phyloP scores from a whole-genome alignment of 2,888 invertebrate species.

The Drosophila histrio region DNA sequence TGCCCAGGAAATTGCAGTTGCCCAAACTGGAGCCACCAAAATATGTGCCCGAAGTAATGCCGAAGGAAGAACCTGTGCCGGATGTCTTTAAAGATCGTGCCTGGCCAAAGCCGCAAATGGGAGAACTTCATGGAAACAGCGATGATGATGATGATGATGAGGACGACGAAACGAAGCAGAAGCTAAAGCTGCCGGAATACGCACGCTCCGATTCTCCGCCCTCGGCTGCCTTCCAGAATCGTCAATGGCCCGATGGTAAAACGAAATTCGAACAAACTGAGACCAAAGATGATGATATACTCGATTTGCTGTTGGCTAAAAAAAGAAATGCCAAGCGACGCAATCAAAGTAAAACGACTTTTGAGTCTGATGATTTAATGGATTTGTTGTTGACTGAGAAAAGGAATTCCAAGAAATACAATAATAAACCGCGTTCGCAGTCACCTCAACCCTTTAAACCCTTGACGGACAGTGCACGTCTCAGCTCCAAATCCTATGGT shows the following conservation, averaged over 20 bases:
- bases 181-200: constrained; percentile 58
- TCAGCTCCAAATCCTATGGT: constrained; percentile 69
- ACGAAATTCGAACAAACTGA: constrained; percentile 61
- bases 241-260: constrained; percentile 80
- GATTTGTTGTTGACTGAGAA: constrained; percentile 30
- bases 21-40: constrained; percentile 65
- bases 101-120: constrained; percentile 71
- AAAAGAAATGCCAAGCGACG: constrained; percentile 23
- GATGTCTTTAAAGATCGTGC: constrained; percentile 76
- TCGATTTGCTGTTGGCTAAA: constrained; percentile 37
- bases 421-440: constrained; percentile 69
- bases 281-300: constrained; percentile 17
- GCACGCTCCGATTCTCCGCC: constrained; percentile 69
- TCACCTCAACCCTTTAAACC: constrained; percentile 66
- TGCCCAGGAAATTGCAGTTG: constrained; percentile 76
- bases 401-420: constrained; percentile 16
- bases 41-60: constrained; percentile 56
- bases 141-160: constrained; percentile 44
- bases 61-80: constrained; percentile 55
- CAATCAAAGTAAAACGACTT: too few relatives aligned
- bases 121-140: constrained; percentile 29
- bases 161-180: too few relatives aligned
- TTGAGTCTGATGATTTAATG: constrained; percentile 49
- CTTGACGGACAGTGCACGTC: constrained; percentile 43
- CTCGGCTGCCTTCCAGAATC: constrained; percentile 67